Conservation (phyloP, 2,113 vertebrate species). For the Phalacrocorax carbo region DNA sequence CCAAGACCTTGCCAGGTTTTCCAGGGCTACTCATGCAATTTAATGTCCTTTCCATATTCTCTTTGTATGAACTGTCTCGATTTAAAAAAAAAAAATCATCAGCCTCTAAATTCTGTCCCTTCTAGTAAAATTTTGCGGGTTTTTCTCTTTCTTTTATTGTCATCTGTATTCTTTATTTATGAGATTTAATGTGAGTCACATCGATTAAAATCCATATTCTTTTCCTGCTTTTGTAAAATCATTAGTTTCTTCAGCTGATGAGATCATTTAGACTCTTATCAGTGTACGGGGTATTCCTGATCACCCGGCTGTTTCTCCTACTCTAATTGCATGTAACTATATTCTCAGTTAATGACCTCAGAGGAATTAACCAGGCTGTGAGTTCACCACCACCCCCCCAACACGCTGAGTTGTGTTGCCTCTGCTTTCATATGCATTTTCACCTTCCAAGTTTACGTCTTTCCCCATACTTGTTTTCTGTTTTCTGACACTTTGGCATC, state of each 20-base stretch:
- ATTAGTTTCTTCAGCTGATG: background rate
- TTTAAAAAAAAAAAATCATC: background rate
- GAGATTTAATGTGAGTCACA: background rate
- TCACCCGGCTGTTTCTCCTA: background rate
- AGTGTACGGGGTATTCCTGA: background rate
- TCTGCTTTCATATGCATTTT: background rate
- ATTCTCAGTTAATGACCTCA: background rate
- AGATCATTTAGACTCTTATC: background rate
- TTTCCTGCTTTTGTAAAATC: background rate
- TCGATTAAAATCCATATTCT: background rate
- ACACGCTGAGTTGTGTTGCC: background rate
- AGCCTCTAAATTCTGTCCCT: background rate
- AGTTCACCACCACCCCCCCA: background rate
- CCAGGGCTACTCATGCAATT: background rate
- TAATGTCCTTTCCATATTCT: background rate
- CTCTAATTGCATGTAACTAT: background rate
- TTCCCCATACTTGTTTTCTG: background rate
- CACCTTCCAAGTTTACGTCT: background rate
- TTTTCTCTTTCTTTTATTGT: background rate
- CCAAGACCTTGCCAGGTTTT: background rate
- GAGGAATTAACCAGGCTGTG: background rate
- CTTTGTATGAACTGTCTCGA: background rate
- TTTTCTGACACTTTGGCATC: background rate
- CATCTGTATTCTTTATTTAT: background rate
- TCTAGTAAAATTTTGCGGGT: background rate